Evolutionary conservation across 2,113 vertebrate species (phyloP).

Genomic region (Lepus europaeus): DNA sequence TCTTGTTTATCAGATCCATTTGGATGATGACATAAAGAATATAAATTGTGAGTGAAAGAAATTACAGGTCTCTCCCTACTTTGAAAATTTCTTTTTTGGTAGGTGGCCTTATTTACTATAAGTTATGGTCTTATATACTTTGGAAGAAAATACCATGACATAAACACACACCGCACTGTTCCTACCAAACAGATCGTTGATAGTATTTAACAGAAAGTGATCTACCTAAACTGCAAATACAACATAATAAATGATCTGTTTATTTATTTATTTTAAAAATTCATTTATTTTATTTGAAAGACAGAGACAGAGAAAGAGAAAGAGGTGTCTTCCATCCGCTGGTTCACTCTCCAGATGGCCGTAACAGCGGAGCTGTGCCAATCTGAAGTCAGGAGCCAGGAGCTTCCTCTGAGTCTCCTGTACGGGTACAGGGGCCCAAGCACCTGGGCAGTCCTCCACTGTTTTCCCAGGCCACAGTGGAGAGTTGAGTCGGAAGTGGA

Average conservation of each 20-base stretch:
- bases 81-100: slow-evolving; percentile 65
- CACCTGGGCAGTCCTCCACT: too few relatives aligned
- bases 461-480: too few relatives aligned
- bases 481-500: too few relatives aligned
- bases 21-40: slow-evolving; percentile 43
- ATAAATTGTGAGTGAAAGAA: slow-evolving; percentile 74
- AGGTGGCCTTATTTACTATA: slow-evolving; percentile 53
- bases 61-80: slow-evolving; percentile 67
- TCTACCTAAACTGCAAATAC: background rate
- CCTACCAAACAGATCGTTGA: background rate
- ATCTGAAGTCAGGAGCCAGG: too few relatives aligned
- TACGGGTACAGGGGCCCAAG: too few relatives aligned
- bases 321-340: too few relatives aligned
- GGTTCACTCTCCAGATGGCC: too few relatives aligned
- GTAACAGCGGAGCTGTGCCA: too few relatives aligned
- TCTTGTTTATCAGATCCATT: slow-evolving; percentile 2
- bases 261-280: too few relatives aligned
- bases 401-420: too few relatives aligned
- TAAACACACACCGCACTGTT: background rate
- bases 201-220: background rate
- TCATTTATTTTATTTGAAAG: too few relatives aligned
- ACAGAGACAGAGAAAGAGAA: too few relatives aligned
- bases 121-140: slow-evolving; percentile 13
- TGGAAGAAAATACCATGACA: background rate
- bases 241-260: background rate